Evolutionary conservation across 2,797 vertebrate species (phyloP).

Genomic region (Sebastes hubbsi): DNA sequence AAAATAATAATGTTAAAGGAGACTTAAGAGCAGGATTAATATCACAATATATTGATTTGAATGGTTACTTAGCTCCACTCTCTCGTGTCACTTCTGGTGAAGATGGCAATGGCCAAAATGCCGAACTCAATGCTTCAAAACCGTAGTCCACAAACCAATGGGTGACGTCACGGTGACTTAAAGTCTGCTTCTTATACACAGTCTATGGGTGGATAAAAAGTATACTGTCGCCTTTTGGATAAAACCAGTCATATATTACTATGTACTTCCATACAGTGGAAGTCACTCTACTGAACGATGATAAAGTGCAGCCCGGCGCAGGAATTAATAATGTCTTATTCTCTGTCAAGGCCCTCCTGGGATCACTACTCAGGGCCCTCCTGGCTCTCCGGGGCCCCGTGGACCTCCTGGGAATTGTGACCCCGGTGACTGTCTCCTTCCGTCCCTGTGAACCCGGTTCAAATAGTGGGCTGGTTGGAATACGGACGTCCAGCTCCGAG

Average conservation of each 20-base stretch:
- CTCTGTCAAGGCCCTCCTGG: constrained; percentile 81
- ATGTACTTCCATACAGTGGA: background rate
- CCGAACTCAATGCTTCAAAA: no score
- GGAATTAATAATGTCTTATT: constrained; percentile 45
- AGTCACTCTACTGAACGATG: constrained; percentile 10
- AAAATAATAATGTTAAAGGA: background rate
- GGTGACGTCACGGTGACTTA: background rate
- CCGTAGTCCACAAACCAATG: no score
- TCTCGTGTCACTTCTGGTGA: no score
- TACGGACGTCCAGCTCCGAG: background rate
- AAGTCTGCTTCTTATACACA: no score
- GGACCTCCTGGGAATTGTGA: constrained; percentile 89
- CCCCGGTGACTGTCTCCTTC: constrained; percentile 87
- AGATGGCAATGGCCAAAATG: no score
- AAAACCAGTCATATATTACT: background rate
- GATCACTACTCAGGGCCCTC: constrained; percentile 76
- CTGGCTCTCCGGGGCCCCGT: constrained; percentile 86
- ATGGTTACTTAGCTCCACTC: no score
- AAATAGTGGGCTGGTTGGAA: background rate
- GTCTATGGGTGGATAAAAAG: background rate
- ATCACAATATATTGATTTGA: background rate
- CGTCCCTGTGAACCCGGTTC: constrained; percentile 71
- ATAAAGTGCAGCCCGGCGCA: constrained; percentile 8
- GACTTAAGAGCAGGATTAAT: background rate
- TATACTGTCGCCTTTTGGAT: background rate